A percentile compares a stretch with the other conserved stretches of the same genome.
These are phyloP conservation scores for Gymnorhina tibicen DNA, from an alignment of 2,113 vertebrate genomes.

Conservation along the genomic window DNA sequence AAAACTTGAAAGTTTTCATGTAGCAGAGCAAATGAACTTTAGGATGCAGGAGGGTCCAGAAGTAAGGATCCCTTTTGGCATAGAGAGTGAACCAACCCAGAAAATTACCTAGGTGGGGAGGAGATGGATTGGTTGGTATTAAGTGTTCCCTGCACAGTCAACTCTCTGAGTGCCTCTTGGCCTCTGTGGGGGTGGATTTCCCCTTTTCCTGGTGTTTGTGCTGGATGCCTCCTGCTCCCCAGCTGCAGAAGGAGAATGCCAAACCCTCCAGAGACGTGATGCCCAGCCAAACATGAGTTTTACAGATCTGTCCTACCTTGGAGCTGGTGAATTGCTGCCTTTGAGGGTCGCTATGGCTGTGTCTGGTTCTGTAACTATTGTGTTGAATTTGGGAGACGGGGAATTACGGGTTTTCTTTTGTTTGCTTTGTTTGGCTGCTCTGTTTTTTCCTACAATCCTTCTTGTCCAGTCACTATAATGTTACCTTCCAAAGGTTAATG, in stretches of 20 bases:
- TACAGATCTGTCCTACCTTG: neutral
- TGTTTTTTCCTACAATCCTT: neutral
- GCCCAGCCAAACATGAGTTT: neutral
- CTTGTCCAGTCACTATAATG: neutral
- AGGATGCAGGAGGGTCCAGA: neutral
- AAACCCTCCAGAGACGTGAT: neutral
- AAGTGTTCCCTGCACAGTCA: neutral
- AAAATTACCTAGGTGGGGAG: fast-evolving
- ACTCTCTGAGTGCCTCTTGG: neutral
- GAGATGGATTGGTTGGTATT: neutral
- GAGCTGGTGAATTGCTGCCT: neutral
- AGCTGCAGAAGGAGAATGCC: neutral
- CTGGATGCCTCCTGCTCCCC: neutral
- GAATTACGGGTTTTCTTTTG: neutral
- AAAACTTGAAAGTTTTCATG: neutral
- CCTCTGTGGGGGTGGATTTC: neutral
- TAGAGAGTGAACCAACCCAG: neutral
- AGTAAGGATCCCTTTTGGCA: neutral
- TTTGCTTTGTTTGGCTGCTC: conserved; percentile 36
- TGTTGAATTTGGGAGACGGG: neutral
- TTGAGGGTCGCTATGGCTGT: neutral
- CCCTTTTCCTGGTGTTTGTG: neutral
- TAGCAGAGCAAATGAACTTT: neutral
- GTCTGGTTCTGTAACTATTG: neutral
- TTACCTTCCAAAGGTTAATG: conserved; percentile 72